A percentile compares a stretch with the other conserved stretches of the same genome.
phyloP scores from a whole-genome alignment of 2,888 invertebrate species.

The Lepidocyrtoides sp. region DNA sequence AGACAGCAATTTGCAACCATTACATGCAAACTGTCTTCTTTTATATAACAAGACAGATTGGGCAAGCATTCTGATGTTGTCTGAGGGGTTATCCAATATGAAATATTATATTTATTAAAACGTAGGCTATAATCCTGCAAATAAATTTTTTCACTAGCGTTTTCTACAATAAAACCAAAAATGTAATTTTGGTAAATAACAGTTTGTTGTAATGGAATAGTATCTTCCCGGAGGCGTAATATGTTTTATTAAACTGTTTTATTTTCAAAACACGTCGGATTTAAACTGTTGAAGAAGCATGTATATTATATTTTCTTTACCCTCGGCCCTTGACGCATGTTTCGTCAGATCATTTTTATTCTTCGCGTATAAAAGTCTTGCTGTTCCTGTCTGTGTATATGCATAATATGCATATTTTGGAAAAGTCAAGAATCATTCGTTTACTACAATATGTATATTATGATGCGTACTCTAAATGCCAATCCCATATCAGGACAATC shows the following conservation, averaged over 20 bases:
- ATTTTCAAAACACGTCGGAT: conserved; percentile 65
- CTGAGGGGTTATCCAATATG: neutral
- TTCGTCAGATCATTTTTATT: too few relatives aligned
- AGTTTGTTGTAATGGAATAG: neutral
- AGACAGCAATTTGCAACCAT: conserved; percentile 76
- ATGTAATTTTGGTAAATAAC: neutral
- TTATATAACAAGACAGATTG: neutral
- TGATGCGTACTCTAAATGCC: too few relatives aligned
- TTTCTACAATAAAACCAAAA: neutral
- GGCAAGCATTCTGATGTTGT: neutral
- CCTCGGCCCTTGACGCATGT: too few relatives aligned
- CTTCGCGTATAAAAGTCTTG: too few relatives aligned
- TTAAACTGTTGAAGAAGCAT: conserved; percentile 2
- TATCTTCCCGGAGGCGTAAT: neutral
- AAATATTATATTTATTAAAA: conserved; percentile 22
- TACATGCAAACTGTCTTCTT: conserved; percentile 36
- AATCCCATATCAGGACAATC: too few relatives aligned
- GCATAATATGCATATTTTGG: too few relatives aligned
- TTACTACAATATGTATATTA: too few relatives aligned
- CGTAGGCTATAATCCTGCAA: neutral
- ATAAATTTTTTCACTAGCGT: neutral
- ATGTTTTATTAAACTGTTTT: conserved; percentile 56
- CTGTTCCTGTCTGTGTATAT: too few relatives aligned
- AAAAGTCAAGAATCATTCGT: too few relatives aligned
- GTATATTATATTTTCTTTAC: neutral